Evolutionary conservation across 2,888 invertebrate genomes (phyloP).

Genomic region (Macroteleia sp.): DNA sequence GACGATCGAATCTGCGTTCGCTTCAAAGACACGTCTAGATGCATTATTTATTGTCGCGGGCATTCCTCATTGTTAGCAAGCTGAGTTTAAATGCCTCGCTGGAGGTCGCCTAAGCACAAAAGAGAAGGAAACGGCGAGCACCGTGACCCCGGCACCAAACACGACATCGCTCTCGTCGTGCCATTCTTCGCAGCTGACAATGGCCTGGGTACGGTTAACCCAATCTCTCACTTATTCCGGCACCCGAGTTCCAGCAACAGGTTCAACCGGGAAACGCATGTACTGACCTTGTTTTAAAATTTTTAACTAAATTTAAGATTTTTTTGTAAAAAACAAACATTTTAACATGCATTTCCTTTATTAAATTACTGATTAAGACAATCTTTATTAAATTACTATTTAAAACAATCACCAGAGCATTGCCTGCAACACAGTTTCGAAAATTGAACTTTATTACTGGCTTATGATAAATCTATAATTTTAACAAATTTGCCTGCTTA

Average conservation of each 20-base stretch:
- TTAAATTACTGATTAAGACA: no score
- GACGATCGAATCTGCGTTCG: slow-evolving; percentile 61
- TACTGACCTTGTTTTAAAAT: slow-evolving; percentile 5
- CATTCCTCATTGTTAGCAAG: slow-evolving; percentile 71
- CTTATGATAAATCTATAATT: no score
- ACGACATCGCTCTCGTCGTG: slow-evolving; percentile 68
- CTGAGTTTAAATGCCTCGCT: slow-evolving; percentile 33
- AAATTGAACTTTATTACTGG: no score
- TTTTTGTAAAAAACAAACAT: no score
- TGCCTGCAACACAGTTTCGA: no score
- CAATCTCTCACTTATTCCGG: slow-evolving; percentile 43
- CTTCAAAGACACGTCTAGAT: slow-evolving; percentile 40
- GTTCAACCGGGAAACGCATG: slow-evolving; percentile 28
- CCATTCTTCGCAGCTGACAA: slow-evolving; percentile 65
- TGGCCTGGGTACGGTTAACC: slow-evolving; percentile 31
- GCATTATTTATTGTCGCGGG: slow-evolving; percentile 71
- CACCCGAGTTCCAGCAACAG: slow-evolving; percentile 29
- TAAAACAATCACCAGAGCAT: no score
- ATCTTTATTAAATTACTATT: no score
- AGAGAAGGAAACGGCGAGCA: slow-evolving; percentile 64
- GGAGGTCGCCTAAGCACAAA: slow-evolving; percentile 51
- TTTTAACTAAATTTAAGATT: no score
- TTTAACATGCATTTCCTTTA: no score
- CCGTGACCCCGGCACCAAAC: slow-evolving; percentile 70
- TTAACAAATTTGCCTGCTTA: no score